Evolutionary conservation across 1,140 invertebrate species (phyloP).

Genomic region (Maniola jurtina): DNA sequence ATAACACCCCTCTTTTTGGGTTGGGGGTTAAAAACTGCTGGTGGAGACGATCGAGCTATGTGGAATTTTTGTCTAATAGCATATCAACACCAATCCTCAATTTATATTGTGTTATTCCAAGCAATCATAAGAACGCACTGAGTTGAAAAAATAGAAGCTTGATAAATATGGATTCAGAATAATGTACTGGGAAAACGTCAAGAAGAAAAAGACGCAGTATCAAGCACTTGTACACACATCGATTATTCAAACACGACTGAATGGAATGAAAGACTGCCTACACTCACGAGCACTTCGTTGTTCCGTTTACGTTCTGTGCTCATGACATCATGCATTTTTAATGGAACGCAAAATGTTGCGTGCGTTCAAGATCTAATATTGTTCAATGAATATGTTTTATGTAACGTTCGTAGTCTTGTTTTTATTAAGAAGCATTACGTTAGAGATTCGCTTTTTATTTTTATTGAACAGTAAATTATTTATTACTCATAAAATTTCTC

Average conservation of each 20-base stretch:
- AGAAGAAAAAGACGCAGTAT: not conserved
- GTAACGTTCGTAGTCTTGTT: slow-evolving; percentile 10
- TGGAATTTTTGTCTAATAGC: too few species aligned
- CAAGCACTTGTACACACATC: slow-evolving; percentile 12
- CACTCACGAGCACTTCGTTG: slow-evolving; percentile 1
- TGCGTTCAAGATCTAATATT: slow-evolving; percentile 1
- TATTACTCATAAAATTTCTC: slow-evolving; percentile 31
- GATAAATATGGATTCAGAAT: too few species aligned
- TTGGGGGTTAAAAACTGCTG: too few species aligned
- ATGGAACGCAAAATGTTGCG: slow-evolving; percentile 14
- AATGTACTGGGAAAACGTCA: too few species aligned
- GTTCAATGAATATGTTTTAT: slow-evolving; percentile 13
- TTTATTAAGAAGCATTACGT: slow-evolving; percentile 19
- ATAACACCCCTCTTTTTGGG: too few species aligned
- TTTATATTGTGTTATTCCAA: too few species aligned
- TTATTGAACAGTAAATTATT: slow-evolving; percentile 37
- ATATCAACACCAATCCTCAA: too few species aligned
- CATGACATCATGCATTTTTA: slow-evolving; percentile 20
- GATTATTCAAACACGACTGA: slow-evolving; percentile 21
- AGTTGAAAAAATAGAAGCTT: too few species aligned
- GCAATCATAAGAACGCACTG: too few species aligned
- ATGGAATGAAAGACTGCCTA: slow-evolving; percentile 13
- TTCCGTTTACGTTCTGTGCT: slow-evolving; percentile 12
- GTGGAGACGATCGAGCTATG: too few species aligned
- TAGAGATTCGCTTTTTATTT: slow-evolving; percentile 13